Evolutionary conservation across 2,888 invertebrate genomes (phyloP).

Genomic region (Parascotia fuliginaria): DNA sequence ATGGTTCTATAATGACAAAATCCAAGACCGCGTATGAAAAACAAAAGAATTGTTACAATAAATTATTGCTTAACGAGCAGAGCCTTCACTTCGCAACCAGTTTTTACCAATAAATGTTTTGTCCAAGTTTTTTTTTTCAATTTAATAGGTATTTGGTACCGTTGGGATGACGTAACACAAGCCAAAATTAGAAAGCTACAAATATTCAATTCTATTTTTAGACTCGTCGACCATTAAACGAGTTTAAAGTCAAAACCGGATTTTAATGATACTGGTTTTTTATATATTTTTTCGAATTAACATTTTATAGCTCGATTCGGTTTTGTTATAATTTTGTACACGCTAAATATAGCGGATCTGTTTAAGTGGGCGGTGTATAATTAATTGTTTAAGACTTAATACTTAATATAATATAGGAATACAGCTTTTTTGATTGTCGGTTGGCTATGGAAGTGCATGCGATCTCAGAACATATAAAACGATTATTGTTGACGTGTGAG

Average conservation of each 20-base stretch:
- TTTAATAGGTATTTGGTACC: conserved; percentile 34
- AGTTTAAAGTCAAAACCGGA: conserved; percentile 27
- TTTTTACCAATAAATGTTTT: conserved; percentile 40
- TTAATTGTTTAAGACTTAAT: too few relatives aligned
- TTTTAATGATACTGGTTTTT: too few relatives aligned
- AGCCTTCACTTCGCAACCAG: conserved; percentile 16
- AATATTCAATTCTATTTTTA: conserved; percentile 38
- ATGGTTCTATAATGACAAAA: not conserved
- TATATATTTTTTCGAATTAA: too few relatives aligned
- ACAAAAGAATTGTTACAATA: not conserved
- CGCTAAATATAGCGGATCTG: too few relatives aligned
- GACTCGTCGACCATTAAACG: conserved; percentile 26
- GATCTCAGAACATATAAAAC: too few relatives aligned
- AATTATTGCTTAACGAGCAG: conserved; percentile 8
- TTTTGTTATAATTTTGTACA: too few relatives aligned
- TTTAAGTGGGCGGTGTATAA: too few relatives aligned
- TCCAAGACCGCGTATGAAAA: not conserved
- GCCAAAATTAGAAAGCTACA: conserved; percentile 45
- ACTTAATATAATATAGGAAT: too few relatives aligned
- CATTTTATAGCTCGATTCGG: too few relatives aligned
- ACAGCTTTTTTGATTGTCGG: too few relatives aligned
- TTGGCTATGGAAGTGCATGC: too few relatives aligned
- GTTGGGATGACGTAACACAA: conserved; percentile 40
- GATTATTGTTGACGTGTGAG: too few relatives aligned
- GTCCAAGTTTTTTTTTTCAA: conserved; percentile 36